phyloP scores from a whole-genome alignment of 2,113 vertebrate species.

The Cepphus grylle region DNA sequence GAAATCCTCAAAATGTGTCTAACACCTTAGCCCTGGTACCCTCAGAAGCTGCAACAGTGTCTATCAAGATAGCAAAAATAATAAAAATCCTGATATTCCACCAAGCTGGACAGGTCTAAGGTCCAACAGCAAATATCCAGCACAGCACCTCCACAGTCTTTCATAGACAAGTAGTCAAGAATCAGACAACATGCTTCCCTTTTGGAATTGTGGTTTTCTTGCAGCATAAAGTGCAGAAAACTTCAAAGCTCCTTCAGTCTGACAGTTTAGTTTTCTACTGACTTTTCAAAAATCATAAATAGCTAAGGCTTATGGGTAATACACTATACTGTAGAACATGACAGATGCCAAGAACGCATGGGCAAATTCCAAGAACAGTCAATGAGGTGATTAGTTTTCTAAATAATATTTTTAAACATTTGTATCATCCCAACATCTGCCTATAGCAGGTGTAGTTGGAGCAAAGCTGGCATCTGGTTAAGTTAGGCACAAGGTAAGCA shows the following conservation, averaged over 20 bases:
- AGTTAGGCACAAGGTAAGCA: neutral
- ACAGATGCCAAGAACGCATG: fast-evolving
- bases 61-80: neutral
- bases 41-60: neutral
- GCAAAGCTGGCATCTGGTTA: neutral
- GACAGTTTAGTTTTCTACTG: neutral
- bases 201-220: neutral
- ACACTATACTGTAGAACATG: fast-evolving
- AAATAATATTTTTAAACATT: neutral
- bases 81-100: neutral
- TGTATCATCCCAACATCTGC: neutral
- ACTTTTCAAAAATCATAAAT: neutral
- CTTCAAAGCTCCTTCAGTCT: neutral
- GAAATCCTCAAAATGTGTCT: neutral
- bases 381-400: neutral
- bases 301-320: neutral
- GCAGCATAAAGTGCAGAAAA: neutral
- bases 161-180: neutral
- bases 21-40: neutral
- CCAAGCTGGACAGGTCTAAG: neutral
- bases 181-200: neutral
- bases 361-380: neutral
- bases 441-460: neutral
- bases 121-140: neutral
- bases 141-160: neutral